Base-by-base conservation (phyloP, 2,888 invertebrate species). In the Panzeria rudis region DNA sequence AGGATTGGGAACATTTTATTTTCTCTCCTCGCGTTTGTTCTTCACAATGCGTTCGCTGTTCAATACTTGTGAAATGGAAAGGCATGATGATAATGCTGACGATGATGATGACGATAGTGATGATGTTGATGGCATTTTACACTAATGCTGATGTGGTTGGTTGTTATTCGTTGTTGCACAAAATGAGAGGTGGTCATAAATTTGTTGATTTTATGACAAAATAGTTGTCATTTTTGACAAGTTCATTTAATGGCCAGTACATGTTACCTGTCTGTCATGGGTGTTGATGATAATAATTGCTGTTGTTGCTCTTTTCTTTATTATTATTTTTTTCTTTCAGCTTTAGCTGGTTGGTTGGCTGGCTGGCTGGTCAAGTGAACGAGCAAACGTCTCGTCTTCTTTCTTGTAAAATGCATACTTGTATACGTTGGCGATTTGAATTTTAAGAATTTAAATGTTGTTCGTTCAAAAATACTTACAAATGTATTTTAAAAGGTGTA, bases 141-240 rank as follows among this genome's bases (percentile, higher is more conserved):
- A 62, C 47, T 78, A 73, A 61, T 62, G 66, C 83, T 56, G 32
- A 66, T 72, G 61, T 73, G 62, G 29, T 61, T 59, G 50, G 64
- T 32, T 76, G 75, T 50, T 64, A 35, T 44, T 32, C 25, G 72
- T 61, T 52, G 66, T 64, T 73, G 73, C 59, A 54, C 35, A 35
- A 69, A 35, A 52, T 47, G 77, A 69, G 82, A 85, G 71, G 71
- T 69, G 83, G 81, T 83, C 88, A 89, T 90, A 89, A 90, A 88
- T 89, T 90, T 87, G 84, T 61, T 64, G 87, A 88, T 86, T 90
- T 90, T 90, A 90, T 90, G 90, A 89, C 87, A 87, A 86, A 89
- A 89, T 88, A 89, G 89, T 90, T 90, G 90, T 90, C 90, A 90
- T 77, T 89, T 90, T 87, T 89, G 90, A 90, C 90, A 90, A 87